Percentiles rank a stretch among this genome's conserved stretches.
phyloP scores from a whole-genome alignment of 2,797 vertebrate species.

The Lophotriccus pileatus region DNA sequence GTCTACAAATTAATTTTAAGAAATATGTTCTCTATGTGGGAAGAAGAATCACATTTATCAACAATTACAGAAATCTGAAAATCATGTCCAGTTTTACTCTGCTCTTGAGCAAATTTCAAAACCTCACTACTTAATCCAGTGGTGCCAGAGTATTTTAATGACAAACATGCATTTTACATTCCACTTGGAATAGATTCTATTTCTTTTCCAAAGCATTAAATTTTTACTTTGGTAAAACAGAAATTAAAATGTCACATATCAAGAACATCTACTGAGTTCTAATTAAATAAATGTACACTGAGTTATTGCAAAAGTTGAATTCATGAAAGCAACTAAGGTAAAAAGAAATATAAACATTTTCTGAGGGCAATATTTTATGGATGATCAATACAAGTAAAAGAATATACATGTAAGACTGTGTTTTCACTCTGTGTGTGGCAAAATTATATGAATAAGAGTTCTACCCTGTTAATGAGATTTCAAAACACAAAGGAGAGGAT shows the following conservation, averaged over 20 bases:
- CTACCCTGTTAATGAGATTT: neutral
- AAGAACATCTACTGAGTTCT: neutral
- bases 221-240: neutral
- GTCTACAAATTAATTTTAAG: neutral
- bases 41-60: neutral
- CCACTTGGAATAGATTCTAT: neutral
- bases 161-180: neutral
- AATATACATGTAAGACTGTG: neutral
- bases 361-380: neutral
- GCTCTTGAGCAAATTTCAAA: neutral
- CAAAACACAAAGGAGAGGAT: neutral
- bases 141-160: neutral
- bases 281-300: neutral
- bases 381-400: slow-evolving; percentile 15
- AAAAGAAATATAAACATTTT: neutral
- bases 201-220: neutral
- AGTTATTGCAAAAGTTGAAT: slow-evolving; percentile 16
- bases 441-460: neutral
- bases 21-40: neutral
- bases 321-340: slow-evolving; percentile 31
- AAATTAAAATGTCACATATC: neutral
- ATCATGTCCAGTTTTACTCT: neutral
- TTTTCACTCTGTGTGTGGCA: neutral
- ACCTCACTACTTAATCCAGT: neutral
- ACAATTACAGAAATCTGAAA: neutral